Evolutionary conservation across 2,113 vertebrate species (phyloP), one percentile per base, ranked within the genome.

Genomic region (Microtus oregoni): DNA sequence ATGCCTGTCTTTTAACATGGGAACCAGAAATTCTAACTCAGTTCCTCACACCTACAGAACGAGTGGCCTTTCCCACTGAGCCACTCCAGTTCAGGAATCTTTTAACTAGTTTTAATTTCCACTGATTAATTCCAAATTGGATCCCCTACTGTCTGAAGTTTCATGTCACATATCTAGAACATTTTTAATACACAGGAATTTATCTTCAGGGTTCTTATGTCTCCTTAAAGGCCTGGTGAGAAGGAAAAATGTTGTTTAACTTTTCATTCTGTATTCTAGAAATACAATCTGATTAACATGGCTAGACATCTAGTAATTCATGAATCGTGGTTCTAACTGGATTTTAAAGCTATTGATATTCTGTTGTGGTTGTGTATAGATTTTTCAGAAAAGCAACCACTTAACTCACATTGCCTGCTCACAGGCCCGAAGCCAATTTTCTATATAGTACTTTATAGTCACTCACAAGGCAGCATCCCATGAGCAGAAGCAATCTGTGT

Each of bases 321-420:
- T 92, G 86, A 95, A 91, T 90, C 20, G 81, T 86, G 65, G 61
- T 58, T 92, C 89, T 85, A 92, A 91, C 35, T 44, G 90, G 75
- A 9, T 83, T 86, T 92, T 91, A 94, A 86, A 96, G 90, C 52
- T 88, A 95, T 93, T 91, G 3, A n/a, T 95, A 61, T 90, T 95
- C 38, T 75, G 72, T 90, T 65, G 52, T 68, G 50, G 24, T 70
- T 58, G 12, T 82, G 47, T 55, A 24, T 44, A 88, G n/a, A 93
- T 61, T 90, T 90, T 52, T 85, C 52, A 94, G 86, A 85, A 94
- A 94, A 86, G 52, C 15, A 72, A 5, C 3, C 89, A 58, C 32
- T 95, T 83, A 83, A 28, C 93, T 93, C 63, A 94, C 4, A 58
- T 78, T 77, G 65, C n/a, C 63, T 72, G 44, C 14, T 7, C 28